Conservation (phyloP, 2,113 vertebrate genomes). For the Tor tambroides region DNA sequence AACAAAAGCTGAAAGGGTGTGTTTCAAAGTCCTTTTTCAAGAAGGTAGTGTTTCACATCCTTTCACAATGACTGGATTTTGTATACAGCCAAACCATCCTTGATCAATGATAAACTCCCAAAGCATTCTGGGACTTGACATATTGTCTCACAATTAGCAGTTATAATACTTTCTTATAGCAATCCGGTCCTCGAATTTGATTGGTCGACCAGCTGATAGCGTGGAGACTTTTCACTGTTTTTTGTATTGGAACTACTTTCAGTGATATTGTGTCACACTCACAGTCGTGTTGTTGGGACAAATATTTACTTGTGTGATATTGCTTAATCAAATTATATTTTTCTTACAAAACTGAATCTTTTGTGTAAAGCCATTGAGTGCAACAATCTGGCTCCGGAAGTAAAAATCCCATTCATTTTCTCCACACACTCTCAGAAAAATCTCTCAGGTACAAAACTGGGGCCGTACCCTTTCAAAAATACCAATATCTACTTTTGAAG, state of each 20-base stretch:
- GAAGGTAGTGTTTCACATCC: slow-evolving; percentile 52
- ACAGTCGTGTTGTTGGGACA: no score
- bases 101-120: slow-evolving; percentile 41
- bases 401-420: neutral
- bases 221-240: neutral
- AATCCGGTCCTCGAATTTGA: neutral
- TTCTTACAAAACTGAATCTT: neutral
- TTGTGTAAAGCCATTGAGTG: neutral
- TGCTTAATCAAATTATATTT: neutral
- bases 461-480: no score
- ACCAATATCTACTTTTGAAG: no score
- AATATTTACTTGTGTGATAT: neutral
- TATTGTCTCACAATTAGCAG: slow-evolving; percentile 14
- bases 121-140: slow-evolving; percentile 10
- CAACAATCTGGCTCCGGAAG: neutral
- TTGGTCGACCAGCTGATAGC: neutral
- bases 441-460: no score
- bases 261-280: neutral
- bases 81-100: slow-evolving; percentile 14
- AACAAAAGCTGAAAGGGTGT: slow-evolving; percentile 25
- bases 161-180: neutral
- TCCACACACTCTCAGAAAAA: neutral
- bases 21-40: slow-evolving; percentile 27
- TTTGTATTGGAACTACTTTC: neutral
- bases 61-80: slow-evolving; percentile 46